These are phyloP conservation scores for Kryptolebias marmoratus DNA, from an alignment of 2,113 vertebrate genomes.

Conservation along the genomic window DNA sequence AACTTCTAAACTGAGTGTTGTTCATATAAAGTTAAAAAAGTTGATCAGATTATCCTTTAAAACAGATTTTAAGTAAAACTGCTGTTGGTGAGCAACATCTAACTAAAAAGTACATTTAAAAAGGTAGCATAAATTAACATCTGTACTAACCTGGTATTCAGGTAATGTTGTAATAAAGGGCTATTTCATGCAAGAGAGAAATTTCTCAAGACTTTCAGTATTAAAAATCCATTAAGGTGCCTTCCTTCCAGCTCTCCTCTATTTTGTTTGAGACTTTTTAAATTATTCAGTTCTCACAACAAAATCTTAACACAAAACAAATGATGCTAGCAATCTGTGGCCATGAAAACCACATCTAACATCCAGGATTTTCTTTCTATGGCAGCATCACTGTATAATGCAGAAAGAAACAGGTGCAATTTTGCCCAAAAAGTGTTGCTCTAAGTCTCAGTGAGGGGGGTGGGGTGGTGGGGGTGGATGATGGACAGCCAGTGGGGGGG, in stretches of 20 bases:
- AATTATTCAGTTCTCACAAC: not conserved
- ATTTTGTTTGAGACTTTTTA: not conserved
- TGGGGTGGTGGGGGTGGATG: slow-evolving; percentile 46
- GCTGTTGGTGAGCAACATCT: no score
- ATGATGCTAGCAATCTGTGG: not conserved
- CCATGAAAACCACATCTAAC: not conserved
- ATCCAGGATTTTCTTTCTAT: not conserved
- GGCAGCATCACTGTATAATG: slow-evolving; percentile 4
- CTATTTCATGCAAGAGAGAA: no score
- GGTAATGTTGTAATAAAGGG: no score
- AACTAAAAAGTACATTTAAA: no score
- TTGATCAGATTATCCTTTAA: no score
- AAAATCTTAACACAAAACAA: not conserved
- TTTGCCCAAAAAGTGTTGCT: slow-evolving; percentile 31
- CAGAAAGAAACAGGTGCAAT: slow-evolving; percentile 11
- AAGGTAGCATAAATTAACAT: no score
- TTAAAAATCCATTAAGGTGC: no score
- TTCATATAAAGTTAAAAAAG: no score
- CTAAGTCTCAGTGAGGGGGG: slow-evolving; percentile 37
- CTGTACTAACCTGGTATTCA: no score
- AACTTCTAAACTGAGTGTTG: no score
- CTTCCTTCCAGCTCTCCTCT: not conserved
- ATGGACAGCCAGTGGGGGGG: slow-evolving; percentile 58
- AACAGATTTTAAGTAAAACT: no score
- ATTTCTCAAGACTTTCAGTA: no score